Evolutionary conservation across 2,888 invertebrate genomes (phyloP).

Genomic region (Bellardia pandia): DNA sequence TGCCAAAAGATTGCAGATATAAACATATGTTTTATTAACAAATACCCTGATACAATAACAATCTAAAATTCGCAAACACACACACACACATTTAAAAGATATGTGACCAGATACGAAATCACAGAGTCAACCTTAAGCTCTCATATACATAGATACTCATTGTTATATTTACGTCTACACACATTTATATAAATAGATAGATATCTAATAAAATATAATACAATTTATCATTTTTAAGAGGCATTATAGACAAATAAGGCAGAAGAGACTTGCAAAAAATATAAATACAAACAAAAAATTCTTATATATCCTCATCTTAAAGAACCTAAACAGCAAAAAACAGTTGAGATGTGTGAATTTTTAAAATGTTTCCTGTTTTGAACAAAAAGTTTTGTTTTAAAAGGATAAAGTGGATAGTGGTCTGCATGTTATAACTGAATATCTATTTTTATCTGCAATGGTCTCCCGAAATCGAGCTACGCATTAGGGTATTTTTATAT

Average conservation of each 20-base stretch:
- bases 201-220: constrained; percentile 14
- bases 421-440: too few relatives aligned
- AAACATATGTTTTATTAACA: constrained; percentile 37
- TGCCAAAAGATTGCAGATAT: neutral
- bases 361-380: neutral
- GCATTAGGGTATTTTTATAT: too few relatives aligned
- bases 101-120: neutral
- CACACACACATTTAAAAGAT: neutral
- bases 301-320: neutral
- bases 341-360: neutral
- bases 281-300: neutral
- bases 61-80: neutral
- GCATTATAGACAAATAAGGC: neutral
- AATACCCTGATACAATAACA: neutral
- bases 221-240: constrained; percentile 27
- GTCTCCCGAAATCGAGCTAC: too few relatives aligned
- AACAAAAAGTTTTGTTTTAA: neutral
- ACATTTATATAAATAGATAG: constrained; percentile 6
- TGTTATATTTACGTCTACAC: neutral
- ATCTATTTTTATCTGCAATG: too few relatives aligned
- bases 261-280: neutral
- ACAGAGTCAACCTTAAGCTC: neutral
- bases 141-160: neutral
- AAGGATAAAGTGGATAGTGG: neutral
- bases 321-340: neutral